These are phyloP conservation scores for Deroptyus accipitrinus DNA, from an alignment of 2,113 vertebrate genomes.

Conservation along the genomic window DNA sequence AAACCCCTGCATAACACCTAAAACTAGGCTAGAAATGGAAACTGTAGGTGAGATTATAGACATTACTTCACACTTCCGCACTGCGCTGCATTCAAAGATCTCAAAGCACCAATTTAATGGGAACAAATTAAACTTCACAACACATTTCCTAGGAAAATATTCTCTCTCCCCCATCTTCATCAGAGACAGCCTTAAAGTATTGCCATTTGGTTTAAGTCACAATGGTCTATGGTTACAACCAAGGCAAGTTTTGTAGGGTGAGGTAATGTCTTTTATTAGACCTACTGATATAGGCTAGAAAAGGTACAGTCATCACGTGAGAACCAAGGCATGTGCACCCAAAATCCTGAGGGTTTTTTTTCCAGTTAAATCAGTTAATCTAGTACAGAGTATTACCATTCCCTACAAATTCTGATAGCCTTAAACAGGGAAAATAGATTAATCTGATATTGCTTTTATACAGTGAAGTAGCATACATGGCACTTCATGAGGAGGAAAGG, in stretches of 20 bases:
- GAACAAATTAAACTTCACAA: conserved; percentile 45
- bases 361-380: not conserved
- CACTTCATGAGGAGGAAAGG: not conserved
- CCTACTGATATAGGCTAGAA: not conserved
- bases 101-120: not conserved
- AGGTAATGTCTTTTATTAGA: conserved; percentile 2
- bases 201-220: not conserved
- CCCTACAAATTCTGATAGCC: not conserved
- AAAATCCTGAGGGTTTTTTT: not conserved
- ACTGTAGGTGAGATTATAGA: conserved; percentile 30
- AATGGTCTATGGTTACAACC: conserved; percentile 20
- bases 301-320: not conserved
- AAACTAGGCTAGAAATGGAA: conserved; percentile 24
- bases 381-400: not conserved
- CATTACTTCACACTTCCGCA: conserved; percentile 33
- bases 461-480: not conserved
- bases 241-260: not conserved
- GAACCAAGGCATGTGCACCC: not conserved
- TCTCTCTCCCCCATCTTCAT: not conserved
- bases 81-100: not conserved
- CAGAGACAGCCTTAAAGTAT: not conserved
- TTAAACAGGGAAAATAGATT: not conserved
- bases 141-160: conserved; percentile 9
- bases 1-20: conserved; percentile 29
- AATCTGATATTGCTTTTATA: not conserved